A percentile compares a stretch with the other conserved stretches of the same genome.
These are phyloP conservation scores for Forbesichthys papilliferus DNA, from an alignment of 2,113 vertebrate genomes.

Conservation along the genomic window DNA sequence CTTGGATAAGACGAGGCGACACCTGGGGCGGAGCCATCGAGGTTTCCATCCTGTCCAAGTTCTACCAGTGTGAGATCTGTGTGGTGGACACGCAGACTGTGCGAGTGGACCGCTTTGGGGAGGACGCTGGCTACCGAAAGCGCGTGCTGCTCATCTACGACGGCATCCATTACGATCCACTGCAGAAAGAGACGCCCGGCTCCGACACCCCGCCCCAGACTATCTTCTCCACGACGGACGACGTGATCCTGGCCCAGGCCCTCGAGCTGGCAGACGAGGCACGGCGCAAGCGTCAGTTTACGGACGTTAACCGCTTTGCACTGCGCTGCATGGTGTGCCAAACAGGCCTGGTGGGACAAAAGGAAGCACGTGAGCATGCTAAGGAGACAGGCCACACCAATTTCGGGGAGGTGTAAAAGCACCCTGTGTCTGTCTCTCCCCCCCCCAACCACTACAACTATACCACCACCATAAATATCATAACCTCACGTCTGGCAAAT, in stretches of 20 bases:
- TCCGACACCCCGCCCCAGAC: conserved; percentile 88
- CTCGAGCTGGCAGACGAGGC: conserved; percentile 95
- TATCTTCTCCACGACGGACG: conserved; percentile 88
- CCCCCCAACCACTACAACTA: conserved; percentile 35
- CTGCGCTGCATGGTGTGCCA: conserved; percentile 97
- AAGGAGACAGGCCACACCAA: conserved; percentile 96
- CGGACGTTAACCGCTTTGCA: conserved; percentile 90
- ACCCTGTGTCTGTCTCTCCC: conserved; percentile 9
- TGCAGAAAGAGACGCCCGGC: conserved; percentile 81
- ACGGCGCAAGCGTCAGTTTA: conserved; percentile 90
- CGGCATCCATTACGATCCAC: conserved; percentile 95
- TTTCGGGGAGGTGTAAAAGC: conserved; percentile 91
- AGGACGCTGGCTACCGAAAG: conserved; percentile 89
- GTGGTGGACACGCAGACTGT: conserved; percentile 97
- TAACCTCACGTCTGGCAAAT: conserved; percentile 41
- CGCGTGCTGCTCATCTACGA: conserved; percentile 95
- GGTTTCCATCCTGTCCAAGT: conserved; percentile 93
- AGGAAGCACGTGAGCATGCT: conserved; percentile 92
- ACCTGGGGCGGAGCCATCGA: conserved; percentile 98
- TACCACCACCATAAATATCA: conserved; percentile 38
- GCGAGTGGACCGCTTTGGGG: conserved; percentile 93
- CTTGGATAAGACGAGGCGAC: conserved; percentile 90
- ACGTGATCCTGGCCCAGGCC: conserved; percentile 89
- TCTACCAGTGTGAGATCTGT: conserved; percentile 96
- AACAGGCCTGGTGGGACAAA: conserved; percentile 92